Evolutionary conservation across 1,140 invertebrate species (phyloP), one percentile per base, ranked within the genome.

Genomic region (Argopecten irradians): DNA sequence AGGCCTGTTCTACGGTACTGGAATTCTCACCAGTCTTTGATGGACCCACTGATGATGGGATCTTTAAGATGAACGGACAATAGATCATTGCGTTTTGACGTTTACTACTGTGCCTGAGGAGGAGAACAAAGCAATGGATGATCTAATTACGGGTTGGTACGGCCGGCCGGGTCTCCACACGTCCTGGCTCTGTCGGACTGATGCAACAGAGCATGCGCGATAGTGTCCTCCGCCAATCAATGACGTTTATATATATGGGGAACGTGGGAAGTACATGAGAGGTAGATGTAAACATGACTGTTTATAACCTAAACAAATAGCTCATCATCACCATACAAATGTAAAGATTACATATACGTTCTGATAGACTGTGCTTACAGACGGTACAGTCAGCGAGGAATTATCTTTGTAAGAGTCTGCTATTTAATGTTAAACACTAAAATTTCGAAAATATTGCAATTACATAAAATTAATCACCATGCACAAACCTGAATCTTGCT

Each of bases 71-170:
- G 55, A 71, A 16, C 11, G 55, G 55, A 71, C 55, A 71, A 71
- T 71, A 71, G 22, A 71, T 71, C 55, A 71, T 71, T 71, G 28
- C 55, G 16, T 71, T 71, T 71, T 71, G 55, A 71, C 55, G n/a
- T 71, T 71, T 71, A 71, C 55, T 71, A 28, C 55, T 71, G 55
- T n/a, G 55, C 55, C 55, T n/a, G 55, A 71, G 55, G 55, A 71
- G 55, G 5, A 71, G 22, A 71, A 71, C 55, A 71, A 71, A 71
- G 55, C n/a, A 28, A 16, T 22, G n/a, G 1, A 28, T 11, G 55
- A 71, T 71, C 55, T 71, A 71, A 71, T 71, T 71, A 71, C n/a
- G 22, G 55, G 22, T 28, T n/a, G 55, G 22, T 71, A 28, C 28
- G 55, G 22, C 55, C 55, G 28, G 55, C 55, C 55, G 22, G n/a